Percentiles rank a stretch among this genome's conserved stretches.
Conservation (phyloP, 2,113 vertebrate genomes). For the Odontesthes bonariensis region DNA sequence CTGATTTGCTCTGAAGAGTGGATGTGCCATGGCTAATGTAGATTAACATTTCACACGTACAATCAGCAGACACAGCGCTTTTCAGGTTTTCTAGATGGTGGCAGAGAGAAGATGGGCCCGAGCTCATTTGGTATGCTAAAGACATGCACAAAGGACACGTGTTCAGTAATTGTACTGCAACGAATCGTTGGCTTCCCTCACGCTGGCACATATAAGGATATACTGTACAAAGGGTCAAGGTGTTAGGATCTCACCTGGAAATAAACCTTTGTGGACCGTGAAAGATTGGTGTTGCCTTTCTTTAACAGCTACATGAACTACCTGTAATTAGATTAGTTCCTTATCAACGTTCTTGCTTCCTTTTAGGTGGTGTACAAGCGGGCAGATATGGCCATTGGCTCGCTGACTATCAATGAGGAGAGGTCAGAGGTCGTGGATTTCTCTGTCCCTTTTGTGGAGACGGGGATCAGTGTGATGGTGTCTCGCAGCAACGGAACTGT, state of each 20-base stretch:
- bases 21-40: constrained; percentile 78
- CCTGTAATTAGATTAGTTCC: constrained; percentile 31
- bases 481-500: constrained; percentile 93
- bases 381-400: constrained; percentile 94
- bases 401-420: constrained; percentile 93
- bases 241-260: constrained; percentile 38
- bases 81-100: constrained; percentile 54
- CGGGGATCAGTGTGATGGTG: constrained; percentile 94
- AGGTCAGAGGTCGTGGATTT: constrained; percentile 93
- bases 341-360: constrained; percentile 15
- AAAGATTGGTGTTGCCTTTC: constrained; percentile 25
- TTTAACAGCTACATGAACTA: constrained; percentile 4
- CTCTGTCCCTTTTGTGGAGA: constrained; percentile 93
- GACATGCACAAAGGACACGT: constrained; percentile 54
- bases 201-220: constrained; percentile 11
- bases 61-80: constrained; percentile 75
- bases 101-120: constrained; percentile 12
- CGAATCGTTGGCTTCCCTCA: constrained; percentile 18
- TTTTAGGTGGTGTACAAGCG: constrained; percentile 89
- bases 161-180: constrained; percentile 51
- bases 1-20: constrained; percentile 75
- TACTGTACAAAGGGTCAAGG: constrained; percentile 44
- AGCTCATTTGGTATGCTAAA: constrained; percentile 66
- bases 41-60: constrained; percentile 78
- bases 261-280: constrained; percentile 17